phyloP scores from a whole-genome alignment of 2,888 invertebrate species.

The Chaitophorus viminalis region DNA sequence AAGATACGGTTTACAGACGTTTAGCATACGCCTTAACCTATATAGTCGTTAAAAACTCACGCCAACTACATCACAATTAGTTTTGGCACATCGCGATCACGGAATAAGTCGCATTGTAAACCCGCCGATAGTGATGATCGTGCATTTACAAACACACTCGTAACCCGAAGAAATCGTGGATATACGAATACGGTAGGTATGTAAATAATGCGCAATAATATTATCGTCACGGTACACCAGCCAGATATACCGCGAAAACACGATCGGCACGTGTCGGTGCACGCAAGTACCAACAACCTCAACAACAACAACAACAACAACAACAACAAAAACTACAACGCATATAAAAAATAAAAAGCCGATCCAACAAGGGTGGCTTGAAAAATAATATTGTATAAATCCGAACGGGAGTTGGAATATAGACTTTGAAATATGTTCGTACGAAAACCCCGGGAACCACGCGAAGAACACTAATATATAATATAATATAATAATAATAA shows the following conservation, averaged over 20 bases:
- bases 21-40: background rate
- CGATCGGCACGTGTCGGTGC: background rate
- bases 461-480: too few relatives aligned
- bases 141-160: too few relatives aligned
- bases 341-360: too few relatives aligned
- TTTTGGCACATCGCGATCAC: background rate
- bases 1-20: background rate
- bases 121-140: too few relatives aligned
- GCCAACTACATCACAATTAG: background rate
- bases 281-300: background rate
- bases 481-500: too few relatives aligned
- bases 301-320: background rate
- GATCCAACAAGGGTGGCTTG: too few relatives aligned
- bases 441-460: background rate
- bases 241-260: background rate
- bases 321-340: background rate
- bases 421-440: too few relatives aligned
- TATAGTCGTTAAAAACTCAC: background rate
- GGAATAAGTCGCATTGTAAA: too few relatives aligned
- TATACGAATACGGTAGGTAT: background rate
- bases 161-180: background rate
- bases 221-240: background rate
- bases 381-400: background rate
- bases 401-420: too few relatives aligned
- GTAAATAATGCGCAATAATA: slow-evolving; percentile 5